These are phyloP conservation scores for Tanytarsus gracilentus DNA, from an alignment of 2,888 invertebrate genomes.

Conservation along the genomic window DNA sequence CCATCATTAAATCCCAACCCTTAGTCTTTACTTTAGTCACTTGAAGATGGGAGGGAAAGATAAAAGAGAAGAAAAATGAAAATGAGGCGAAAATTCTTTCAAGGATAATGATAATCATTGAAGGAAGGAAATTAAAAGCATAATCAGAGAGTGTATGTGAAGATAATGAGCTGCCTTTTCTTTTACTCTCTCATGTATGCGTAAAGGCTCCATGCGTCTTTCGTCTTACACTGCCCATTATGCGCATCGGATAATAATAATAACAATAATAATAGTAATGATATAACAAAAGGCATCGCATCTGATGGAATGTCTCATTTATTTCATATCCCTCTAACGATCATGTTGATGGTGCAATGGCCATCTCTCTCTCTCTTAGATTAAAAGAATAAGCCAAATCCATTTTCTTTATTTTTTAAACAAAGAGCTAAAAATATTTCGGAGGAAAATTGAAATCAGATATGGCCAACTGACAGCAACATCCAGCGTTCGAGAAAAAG, in stretches of 20 bases:
- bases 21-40: not conserved
- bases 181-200: not conserved
- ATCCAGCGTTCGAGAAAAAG: no score
- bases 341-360: not conserved
- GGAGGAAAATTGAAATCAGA: no score
- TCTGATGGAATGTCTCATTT: not conserved
- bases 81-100: conserved; percentile 12
- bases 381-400: no score
- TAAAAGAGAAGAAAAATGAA: not conserved
- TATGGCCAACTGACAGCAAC: no score
- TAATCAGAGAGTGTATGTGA: conserved; percentile 20
- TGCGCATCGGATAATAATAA: no score
- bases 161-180: conserved; percentile 17
- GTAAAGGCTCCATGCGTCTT: not conserved
- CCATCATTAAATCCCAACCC: conserved; percentile 2
- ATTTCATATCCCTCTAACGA: not conserved
- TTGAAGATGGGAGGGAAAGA: not conserved
- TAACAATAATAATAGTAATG: not conserved
- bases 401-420: no score
- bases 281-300: not conserved
- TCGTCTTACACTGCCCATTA: no score
- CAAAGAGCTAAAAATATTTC: no score
- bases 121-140: conserved; percentile 28
- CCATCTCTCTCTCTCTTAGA: not conserved
- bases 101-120: not conserved